A percentile compares a stretch with the other conserved stretches of the same genome.
Evolutionary conservation across 2,888 invertebrate genomes (phyloP).

Genomic region (Phyto melanocephala): DNA sequence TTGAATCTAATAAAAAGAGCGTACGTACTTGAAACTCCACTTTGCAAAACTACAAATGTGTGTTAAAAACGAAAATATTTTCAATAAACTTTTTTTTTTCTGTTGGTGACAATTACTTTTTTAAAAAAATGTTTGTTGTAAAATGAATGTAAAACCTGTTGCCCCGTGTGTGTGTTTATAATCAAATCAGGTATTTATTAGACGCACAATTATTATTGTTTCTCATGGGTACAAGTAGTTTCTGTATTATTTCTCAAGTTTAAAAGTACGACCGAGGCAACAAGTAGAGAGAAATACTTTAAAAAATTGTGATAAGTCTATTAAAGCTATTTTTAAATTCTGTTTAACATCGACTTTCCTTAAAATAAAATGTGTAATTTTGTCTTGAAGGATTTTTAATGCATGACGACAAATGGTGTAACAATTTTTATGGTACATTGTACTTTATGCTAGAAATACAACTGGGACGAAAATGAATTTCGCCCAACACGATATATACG

Average conservation of each 20-base stretch:
- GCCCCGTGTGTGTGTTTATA: slow-evolving; percentile 20
- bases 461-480: too few species aligned
- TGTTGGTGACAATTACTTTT: slow-evolving; percentile 51
- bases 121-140: slow-evolving; percentile 33
- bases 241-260: not conserved
- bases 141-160: slow-evolving; percentile 55
- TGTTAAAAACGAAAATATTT: not conserved
- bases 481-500: too few species aligned
- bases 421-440: too few species aligned
- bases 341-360: too few species aligned
- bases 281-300: too few species aligned
- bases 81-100: not conserved
- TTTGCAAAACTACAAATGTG: slow-evolving; percentile 23
- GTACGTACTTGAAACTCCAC: slow-evolving; percentile 2
- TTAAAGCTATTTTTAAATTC: too few species aligned
- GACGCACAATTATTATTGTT: slow-evolving; percentile 21
- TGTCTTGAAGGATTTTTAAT: too few species aligned
- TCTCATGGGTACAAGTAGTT: not conserved
- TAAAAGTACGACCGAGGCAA: not conserved
- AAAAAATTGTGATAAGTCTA: too few species aligned
- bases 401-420: too few species aligned
- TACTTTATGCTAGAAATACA: too few species aligned
- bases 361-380: too few species aligned
- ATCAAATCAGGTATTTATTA: slow-evolving; percentile 1
- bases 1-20: slow-evolving; percentile 26